phyloP scores from a whole-genome alignment of 2,888 invertebrate species.

The Sinhomidia bicolor region DNA sequence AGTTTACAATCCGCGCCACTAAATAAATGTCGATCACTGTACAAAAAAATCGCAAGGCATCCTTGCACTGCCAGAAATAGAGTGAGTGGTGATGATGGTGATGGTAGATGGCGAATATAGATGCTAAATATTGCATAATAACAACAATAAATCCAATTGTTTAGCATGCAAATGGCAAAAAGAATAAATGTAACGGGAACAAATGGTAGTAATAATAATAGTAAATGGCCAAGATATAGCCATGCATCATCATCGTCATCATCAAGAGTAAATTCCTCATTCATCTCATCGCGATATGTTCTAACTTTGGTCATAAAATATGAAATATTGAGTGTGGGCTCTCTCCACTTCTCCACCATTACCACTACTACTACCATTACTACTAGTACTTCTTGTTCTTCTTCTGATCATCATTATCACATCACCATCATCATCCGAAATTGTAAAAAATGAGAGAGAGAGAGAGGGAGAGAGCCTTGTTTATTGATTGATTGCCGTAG shows the following conservation, averaged over 20 bases:
- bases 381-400: not conserved
- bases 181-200: constrained; percentile 27
- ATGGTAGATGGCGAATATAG: constrained; percentile 3
- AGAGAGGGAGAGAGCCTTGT: constrained; percentile 49
- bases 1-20: not conserved
- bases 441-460: constrained; percentile 33
- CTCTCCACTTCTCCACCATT: not conserved
- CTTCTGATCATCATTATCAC: not conserved
- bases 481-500: constrained; percentile 68
- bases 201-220: constrained; percentile 26
- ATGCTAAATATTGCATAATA: constrained; percentile 8
- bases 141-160: not conserved
- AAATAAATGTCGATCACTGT: constrained; percentile 3
- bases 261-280: constrained; percentile 28
- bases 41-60: not conserved
- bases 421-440: constrained; percentile 21
- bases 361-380: not conserved
- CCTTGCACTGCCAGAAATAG: constrained; percentile 44
- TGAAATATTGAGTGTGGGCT: constrained; percentile 59
- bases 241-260: constrained; percentile 35
- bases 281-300: constrained; percentile 26
- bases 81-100: constrained; percentile 1
- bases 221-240: constrained; percentile 4
- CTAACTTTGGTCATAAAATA: constrained; percentile 43
- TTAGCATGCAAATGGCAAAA: constrained; percentile 20